Evolutionary conservation across 2,797 vertebrate species (phyloP), one percentile per base, ranked within the genome.

Genomic region (Oreochromis mossambicus): DNA sequence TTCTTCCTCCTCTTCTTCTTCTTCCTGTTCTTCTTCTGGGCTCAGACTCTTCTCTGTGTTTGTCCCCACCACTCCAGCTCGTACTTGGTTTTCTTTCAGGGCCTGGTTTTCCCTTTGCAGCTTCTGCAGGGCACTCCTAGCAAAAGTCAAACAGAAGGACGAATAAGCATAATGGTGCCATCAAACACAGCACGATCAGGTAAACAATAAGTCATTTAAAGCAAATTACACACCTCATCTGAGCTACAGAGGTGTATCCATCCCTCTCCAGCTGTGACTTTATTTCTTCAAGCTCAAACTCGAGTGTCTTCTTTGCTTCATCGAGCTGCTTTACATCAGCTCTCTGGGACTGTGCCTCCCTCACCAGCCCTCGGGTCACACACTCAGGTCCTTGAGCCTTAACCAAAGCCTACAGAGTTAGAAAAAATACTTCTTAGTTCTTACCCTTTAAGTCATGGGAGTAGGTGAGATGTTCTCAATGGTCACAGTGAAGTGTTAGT

Each of bases 71-170:
- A 29, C 95, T 78, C 92, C 86, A 94, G 79, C 79, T 81, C 6
- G 75, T 12, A 66, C 84, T 48, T 46, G 86, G 66, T 48, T 87
- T 54, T 92, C 92, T 84, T 66, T 97, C 87, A 97, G 92, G 87
- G 96, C 94, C 1, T 94, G 95, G 0, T 97, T 98, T 93, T 98
- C 97, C 84, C 95, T 94, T 92, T 94, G 97, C 83, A 97, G 92
- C 90, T 95, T 97, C 90, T 97, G 94, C 94, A 97, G 93, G 7
- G 93, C 93, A 70, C 94, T 97, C 95, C 98, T 99, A 34, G 14
- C 21, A 58, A 26, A 50, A 34, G 4, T 79, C 1, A 0, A 12
- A 36, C 15, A 77, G 10, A 63, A 36, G 21, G 10, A 3, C 21
- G 13, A 19, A 75, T 17, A 3, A 12, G 3, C 2, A 55, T 11